phyloP scores from a whole-genome alignment of 1,140 invertebrate genomes.

The Himalopsyche phryganea region DNA sequence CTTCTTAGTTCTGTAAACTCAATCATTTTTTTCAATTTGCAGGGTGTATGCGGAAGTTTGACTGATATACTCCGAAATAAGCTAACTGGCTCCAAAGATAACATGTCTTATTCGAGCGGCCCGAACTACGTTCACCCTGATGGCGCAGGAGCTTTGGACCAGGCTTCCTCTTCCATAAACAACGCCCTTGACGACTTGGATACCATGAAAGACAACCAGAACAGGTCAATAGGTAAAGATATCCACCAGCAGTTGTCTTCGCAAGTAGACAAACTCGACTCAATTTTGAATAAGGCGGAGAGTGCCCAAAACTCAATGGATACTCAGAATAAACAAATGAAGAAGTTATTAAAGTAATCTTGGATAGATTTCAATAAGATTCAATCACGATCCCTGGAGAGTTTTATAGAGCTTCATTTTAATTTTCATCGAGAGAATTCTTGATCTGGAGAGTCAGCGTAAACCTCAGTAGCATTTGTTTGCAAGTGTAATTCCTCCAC shows the following conservation, averaged over 20 bases:
- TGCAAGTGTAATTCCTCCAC: too few species aligned
- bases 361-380: too few species aligned
- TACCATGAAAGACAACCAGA: slow-evolving; percentile 42
- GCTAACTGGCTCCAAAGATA: slow-evolving; percentile 44
- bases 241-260: slow-evolving; percentile 57
- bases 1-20: too few species aligned
- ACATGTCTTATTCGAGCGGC: slow-evolving; percentile 48
- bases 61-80: slow-evolving; percentile 60
- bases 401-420: too few species aligned
- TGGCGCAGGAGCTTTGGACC: not conserved
- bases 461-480: too few species aligned
- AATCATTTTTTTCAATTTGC: slow-evolving; percentile 1
- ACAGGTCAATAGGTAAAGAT: slow-evolving; percentile 43
- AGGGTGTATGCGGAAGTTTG: slow-evolving; percentile 64
- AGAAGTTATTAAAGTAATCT: slow-evolving; percentile 50
- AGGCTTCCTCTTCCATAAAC: slow-evolving; percentile 41
- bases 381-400: too few species aligned
- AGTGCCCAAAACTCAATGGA: slow-evolving; percentile 63
- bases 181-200: slow-evolving; percentile 49
- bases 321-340: slow-evolving; percentile 71
- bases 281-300: slow-evolving; percentile 63
- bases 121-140: slow-evolving; percentile 43
- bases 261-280: slow-evolving; percentile 62
- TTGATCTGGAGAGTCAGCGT: too few species aligned
- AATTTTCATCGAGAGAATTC: too few species aligned